Evolutionary conservation across 2,797 vertebrate species (phyloP).

Genomic region (Eleutherodactylus coqui): DNA sequence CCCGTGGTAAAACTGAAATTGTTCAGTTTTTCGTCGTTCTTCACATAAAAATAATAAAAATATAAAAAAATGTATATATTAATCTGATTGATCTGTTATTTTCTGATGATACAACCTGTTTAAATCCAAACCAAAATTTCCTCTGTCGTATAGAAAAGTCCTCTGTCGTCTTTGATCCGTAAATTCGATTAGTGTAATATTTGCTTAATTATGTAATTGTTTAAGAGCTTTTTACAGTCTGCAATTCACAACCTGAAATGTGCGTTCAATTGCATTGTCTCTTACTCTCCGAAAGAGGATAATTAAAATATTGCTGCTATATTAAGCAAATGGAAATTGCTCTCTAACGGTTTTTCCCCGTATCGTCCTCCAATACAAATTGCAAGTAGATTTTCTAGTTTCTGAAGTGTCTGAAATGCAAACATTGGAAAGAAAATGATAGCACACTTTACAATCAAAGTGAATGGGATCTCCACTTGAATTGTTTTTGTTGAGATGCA

Average conservation of each 20-base stretch:
- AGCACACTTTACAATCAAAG: conserved; percentile 36
- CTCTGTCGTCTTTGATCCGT: not conserved
- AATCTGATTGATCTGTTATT: not conserved
- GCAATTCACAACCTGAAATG: conserved; percentile 73
- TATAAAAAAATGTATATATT: not conserved
- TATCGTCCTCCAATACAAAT: conserved; percentile 37
- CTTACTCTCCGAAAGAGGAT: conserved; percentile 77
- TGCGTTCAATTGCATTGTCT: conserved; percentile 77
- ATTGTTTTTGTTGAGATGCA: conserved; percentile 41
- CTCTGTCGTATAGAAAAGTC: not conserved
- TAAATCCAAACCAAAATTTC: not conserved
- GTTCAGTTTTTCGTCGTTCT: too few relatives aligned
- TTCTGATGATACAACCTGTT: not conserved
- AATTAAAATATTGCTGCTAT: conserved; percentile 83
- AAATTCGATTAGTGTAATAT: conserved; percentile 23
- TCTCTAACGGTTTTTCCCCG: conserved; percentile 66
- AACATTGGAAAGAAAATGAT: conserved; percentile 47
- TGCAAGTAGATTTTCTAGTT: conserved; percentile 61
- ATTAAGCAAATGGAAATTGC: conserved; percentile 80
- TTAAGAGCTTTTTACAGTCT: conserved; percentile 57
- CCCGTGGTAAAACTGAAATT: too few relatives aligned
- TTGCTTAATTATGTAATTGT: conserved; percentile 20
- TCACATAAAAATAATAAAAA: too few relatives aligned
- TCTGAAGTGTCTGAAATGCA: conserved; percentile 48
- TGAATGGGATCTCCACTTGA: conserved; percentile 35